Evolutionary conservation across 2,797 vertebrate genomes (phyloP), one percentile per base, ranked within the genome.

Genomic region (Sphaeramia orbicularis): DNA sequence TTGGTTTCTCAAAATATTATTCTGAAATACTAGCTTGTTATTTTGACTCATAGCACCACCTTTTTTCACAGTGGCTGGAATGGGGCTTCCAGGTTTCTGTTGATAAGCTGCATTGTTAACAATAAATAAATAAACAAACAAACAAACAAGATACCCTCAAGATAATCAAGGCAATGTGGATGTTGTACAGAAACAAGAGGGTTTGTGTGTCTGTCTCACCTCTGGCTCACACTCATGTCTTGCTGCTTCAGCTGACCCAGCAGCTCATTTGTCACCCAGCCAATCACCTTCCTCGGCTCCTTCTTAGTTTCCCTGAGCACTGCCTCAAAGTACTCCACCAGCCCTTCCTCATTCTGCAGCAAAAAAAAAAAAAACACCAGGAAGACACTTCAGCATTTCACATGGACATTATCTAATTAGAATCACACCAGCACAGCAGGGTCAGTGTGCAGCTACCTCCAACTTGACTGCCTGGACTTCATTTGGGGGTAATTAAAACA

Each of bases 181-280:
- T 11, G 45, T 8, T 41, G 16, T 24, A 21, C n/a, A 57, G 36
- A 1, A 12, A 16, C 1, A 9, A 1, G 32, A 50, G 8, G 4
- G 13, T 9, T 42, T 35, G n/a, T 30, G 50, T 49, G 36, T 43
- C 12, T 6, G 30, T 63, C 95, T 95, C 85, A 99, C 98, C 97
- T 97, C 89, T 98, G 96, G 71, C 93, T 93, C 76, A 96, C 93
- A 15, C 89, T 88, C 60, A 95, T 82, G 79, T 92, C 94, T 78
- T 91, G 86, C 11, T 95, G 93, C 76, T 96, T 97, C 81, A 99
- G 92, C 69, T 94, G 93, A 58, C 95, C 92, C 79, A 98, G 81
- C n/a, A 98, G 87, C 75, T 94, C 94, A 0, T 96, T 96, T 10
- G 96, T 93, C 89, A 99, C 91, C 98, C 98, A 99, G 86, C 95